A percentile compares a stretch with the other conserved stretches of the same genome.
These are phyloP conservation scores for Betta splendens DNA, from an alignment of 2,797 vertebrate genomes.

Conservation along the genomic window DNA sequence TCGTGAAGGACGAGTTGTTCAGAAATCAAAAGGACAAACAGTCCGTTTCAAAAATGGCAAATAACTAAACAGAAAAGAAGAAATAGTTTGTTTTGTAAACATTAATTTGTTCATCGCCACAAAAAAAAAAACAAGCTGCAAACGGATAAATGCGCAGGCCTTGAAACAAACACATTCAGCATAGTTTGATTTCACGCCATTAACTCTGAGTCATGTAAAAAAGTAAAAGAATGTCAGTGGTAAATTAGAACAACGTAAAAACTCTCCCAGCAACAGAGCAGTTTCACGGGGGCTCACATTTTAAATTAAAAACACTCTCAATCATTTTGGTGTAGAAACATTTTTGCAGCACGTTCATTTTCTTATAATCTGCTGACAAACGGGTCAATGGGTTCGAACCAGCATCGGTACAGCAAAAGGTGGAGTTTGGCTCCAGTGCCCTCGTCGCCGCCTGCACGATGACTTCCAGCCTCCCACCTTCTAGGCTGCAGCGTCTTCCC, in stretches of 20 bases:
- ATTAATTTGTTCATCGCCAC: slow-evolving; percentile 19
- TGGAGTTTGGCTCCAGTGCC: too few species aligned
- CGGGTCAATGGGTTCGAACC: too few species aligned
- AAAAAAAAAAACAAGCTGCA: slow-evolving; percentile 2
- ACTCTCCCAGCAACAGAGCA: neutral
- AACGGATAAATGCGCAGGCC: slow-evolving; percentile 2
- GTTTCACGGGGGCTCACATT: neutral
- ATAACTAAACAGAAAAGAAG: slow-evolving; percentile 21
- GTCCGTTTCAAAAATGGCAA: slow-evolving; percentile 13
- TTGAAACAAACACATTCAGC: neutral
- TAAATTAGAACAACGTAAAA: neutral
- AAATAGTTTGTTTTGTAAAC: slow-evolving; percentile 26
- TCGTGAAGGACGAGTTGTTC: slow-evolving; percentile 13
- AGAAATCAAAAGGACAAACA: slow-evolving; percentile 4
- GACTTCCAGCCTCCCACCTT: slow-evolving; percentile 33
- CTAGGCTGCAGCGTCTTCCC: slow-evolving; percentile 17
- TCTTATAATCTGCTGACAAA: too few species aligned
- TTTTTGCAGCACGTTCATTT: too few species aligned
- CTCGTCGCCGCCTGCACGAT: slow-evolving; percentile 15
- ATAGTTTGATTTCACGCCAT: neutral
- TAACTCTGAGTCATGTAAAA: slow-evolving; percentile 1
- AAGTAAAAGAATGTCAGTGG: neutral
- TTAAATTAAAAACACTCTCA: too few species aligned
- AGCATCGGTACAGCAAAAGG: too few species aligned
- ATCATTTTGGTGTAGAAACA: too few species aligned